Conservation (phyloP, 2,888 invertebrate species). For the Isotomurus palustris region DNA sequence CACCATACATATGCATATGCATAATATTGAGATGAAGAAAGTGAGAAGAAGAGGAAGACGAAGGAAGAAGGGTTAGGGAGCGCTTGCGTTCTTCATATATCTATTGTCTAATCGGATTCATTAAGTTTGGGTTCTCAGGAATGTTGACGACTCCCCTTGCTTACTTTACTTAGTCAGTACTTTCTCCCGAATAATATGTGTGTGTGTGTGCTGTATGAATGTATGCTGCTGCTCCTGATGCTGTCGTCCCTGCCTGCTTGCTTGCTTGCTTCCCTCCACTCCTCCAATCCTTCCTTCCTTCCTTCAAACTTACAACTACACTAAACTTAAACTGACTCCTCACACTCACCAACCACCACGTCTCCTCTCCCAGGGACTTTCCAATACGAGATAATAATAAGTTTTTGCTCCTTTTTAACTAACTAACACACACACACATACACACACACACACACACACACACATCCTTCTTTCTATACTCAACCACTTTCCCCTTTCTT, state of each 20-base stretch:
- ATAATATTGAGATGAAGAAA: neutral
- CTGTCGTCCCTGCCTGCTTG: slow-evolving; percentile 1
- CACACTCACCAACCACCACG: neutral
- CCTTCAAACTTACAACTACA: neutral
- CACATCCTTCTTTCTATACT: neutral
- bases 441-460: slow-evolving; percentile 5
- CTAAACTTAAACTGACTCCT: neutral
- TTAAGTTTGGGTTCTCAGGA: slow-evolving; percentile 55
- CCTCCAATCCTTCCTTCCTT: neutral
- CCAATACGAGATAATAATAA: neutral
- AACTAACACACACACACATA: neutral
- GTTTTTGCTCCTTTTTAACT: neutral
- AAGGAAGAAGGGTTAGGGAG: slow-evolving; percentile 7
- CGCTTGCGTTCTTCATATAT: slow-evolving; percentile 39
- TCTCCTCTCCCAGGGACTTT: neutral
- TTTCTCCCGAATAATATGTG: neutral
- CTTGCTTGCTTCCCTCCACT: slow-evolving; percentile 4
- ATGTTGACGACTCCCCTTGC: slow-evolving; percentile 39
- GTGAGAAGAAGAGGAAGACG: slow-evolving; percentile 8
- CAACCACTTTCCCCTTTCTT: neutral
- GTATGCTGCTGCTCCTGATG: too few relatives aligned
- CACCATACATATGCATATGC: neutral
- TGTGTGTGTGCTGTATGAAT: neutral
- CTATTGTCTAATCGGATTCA: slow-evolving; percentile 58
- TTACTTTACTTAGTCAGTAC: neutral